These are phyloP conservation scores for Saguinus imperator DNA, from an alignment of 2,113 vertebrate species.

Conservation along the genomic window DNA sequence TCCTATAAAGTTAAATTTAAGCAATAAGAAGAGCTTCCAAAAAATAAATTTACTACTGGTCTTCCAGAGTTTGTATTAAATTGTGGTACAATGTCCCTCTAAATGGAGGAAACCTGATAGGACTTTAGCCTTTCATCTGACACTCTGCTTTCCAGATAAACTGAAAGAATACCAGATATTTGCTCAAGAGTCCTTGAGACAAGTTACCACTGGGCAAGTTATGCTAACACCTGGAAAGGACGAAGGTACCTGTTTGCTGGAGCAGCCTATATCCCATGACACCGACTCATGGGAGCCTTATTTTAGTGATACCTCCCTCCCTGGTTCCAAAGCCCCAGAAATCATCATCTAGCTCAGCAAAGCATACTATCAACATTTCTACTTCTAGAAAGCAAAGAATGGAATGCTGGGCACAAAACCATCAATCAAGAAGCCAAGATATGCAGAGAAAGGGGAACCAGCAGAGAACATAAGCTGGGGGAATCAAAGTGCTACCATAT, in stretches of 20 bases:
- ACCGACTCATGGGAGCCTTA: background rate
- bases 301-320: slow-evolving; percentile 35
- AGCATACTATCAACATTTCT: slow-evolving; percentile 52
- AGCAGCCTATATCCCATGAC: background rate
- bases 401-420: slow-evolving; percentile 41
- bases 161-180: slow-evolving; percentile 38
- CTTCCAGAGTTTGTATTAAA: slow-evolving; percentile 32
- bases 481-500: slow-evolving; percentile 38
- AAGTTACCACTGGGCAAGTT: slow-evolving; percentile 31
- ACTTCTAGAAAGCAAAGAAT: slow-evolving; percentile 60
- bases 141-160: slow-evolving; percentile 20
- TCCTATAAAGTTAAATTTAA: slow-evolving; percentile 19
- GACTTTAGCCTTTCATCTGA: slow-evolving; percentile 3
- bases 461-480: slow-evolving; percentile 53
- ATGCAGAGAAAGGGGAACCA: slow-evolving; percentile 52
- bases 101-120: slow-evolving; percentile 8
- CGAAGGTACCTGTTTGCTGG: background rate
- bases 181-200: background rate
- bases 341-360: slow-evolving; percentile 60
- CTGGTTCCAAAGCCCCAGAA: slow-evolving; percentile 52
- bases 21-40: slow-evolving; percentile 22
- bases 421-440: slow-evolving; percentile 57
- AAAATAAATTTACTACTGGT: background rate
- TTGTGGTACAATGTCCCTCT: background rate
- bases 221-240: background rate